Conservation (phyloP, 2,113 vertebrate species). For the Phocoena phocoena region DNA sequence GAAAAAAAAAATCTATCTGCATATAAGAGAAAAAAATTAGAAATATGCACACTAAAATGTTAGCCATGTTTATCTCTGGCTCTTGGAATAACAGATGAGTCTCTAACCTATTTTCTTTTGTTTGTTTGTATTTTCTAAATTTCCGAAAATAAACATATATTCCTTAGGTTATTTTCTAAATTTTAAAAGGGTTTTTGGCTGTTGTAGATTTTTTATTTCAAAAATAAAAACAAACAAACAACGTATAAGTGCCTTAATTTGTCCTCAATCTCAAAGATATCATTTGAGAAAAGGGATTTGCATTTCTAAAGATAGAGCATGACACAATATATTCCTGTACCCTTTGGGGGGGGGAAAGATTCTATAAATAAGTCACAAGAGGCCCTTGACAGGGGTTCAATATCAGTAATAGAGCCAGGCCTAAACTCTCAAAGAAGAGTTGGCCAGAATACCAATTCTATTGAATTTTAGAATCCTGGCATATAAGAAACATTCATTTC, state of each 20-base stretch:
- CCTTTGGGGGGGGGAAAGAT: neutral
- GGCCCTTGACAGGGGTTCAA: constrained; percentile 16
- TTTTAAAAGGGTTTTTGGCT: neutral
- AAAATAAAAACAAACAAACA: constrained; percentile 24
- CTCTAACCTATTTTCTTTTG: constrained; percentile 17
- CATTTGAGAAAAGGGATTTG: constrained; percentile 40
- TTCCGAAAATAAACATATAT: constrained; percentile 9
- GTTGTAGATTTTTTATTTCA: neutral
- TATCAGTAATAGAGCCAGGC: constrained; percentile 47
- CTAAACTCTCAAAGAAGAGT: constrained; percentile 51
- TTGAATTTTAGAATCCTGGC: constrained; percentile 43
- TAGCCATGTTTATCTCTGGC: constrained; percentile 20
- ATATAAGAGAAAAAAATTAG: constrained; percentile 52
- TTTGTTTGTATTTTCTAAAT: constrained; percentile 37
- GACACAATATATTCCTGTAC: constrained; percentile 45
- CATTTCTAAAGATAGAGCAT: constrained; percentile 62
- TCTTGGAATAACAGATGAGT: constrained; percentile 18
- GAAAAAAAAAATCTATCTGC: constrained; percentile 8
- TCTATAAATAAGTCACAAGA: constrained; percentile 67
- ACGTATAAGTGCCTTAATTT: constrained; percentile 1
- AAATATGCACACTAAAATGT: neutral
- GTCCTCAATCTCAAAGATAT: constrained; percentile 11
- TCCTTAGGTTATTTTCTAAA: neutral
- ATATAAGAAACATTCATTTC: neutral
- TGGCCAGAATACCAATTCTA: constrained; percentile 40